Evolutionary conservation across 2,888 invertebrate genomes (phyloP).

Genomic region (Eilema depressum): DNA sequence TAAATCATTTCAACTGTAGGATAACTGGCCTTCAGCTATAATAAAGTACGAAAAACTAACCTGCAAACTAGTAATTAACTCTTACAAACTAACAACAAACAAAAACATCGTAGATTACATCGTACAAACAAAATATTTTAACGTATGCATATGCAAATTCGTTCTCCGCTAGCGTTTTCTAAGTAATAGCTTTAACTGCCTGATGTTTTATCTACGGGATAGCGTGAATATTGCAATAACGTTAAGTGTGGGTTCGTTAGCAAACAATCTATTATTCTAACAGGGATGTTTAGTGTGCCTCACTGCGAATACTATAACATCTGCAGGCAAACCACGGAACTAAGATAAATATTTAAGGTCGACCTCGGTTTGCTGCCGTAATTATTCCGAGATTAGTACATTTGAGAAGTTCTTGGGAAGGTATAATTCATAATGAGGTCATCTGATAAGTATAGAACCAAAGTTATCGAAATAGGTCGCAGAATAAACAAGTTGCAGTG

Average conservation of each 20-base stretch:
- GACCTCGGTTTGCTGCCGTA: conserved; percentile 11
- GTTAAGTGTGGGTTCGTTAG: conserved; percentile 12
- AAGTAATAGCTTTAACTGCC: background rate
- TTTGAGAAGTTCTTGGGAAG: background rate
- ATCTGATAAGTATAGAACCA: background rate
- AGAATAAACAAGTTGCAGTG: background rate
- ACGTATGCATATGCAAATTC: background rate
- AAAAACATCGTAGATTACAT: background rate
- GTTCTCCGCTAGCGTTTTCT: background rate
- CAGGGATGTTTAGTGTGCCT: conserved; percentile 11
- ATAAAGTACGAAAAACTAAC: no score
- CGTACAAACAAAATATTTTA: background rate
- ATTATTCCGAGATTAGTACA: conserved; percentile 16
- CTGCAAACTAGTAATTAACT: no score
- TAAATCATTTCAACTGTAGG: no score
- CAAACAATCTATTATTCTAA: conserved; percentile 20
- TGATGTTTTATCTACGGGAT: background rate
- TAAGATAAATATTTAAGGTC: conserved; percentile 19
- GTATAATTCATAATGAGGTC: background rate
- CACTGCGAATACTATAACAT: conserved; percentile 13
- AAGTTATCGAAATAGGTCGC: no score
- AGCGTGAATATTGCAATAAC: conserved; percentile 17
- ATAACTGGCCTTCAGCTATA: no score
- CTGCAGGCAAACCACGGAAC: conserved; percentile 17
- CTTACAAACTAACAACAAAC: background rate